A percentile compares a stretch with the other conserved stretches of the same genome.
These are phyloP conservation scores for Hydrotaea cyrtoneurina DNA, from an alignment of 2,888 invertebrate genomes.

Conservation along the genomic window DNA sequence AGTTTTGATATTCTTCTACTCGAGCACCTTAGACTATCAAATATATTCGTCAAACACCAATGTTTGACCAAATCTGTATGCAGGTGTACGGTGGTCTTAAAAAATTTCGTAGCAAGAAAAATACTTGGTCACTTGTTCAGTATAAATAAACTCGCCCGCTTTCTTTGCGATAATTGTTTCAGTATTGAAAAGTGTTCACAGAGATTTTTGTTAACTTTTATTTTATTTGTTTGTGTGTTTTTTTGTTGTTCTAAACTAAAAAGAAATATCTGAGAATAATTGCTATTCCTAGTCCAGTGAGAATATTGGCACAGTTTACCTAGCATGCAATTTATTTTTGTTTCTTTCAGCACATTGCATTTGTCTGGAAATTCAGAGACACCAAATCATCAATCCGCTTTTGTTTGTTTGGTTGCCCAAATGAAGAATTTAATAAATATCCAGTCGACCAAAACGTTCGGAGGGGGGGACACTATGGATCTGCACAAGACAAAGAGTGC, in stretches of 20 bases:
- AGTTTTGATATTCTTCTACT: too few relatives aligned
- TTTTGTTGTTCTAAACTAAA: not conserved
- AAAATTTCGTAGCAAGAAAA: too few relatives aligned
- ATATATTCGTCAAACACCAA: not conserved
- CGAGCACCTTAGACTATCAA: too few relatives aligned
- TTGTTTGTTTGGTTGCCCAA: slow-evolving; percentile 69
- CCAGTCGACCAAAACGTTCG: slow-evolving; percentile 34
- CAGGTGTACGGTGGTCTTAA: too few relatives aligned
- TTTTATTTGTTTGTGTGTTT: slow-evolving; percentile 26
- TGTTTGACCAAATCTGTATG: too few relatives aligned
- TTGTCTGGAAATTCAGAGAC: slow-evolving; percentile 63
- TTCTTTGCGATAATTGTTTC: too few relatives aligned
- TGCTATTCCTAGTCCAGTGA: too few relatives aligned
- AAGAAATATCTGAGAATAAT: not conserved
- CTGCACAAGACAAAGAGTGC: slow-evolving; percentile 25
- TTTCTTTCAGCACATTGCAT: slow-evolving; percentile 53
- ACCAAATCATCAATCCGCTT: slow-evolving; percentile 70
- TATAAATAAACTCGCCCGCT: too few relatives aligned
- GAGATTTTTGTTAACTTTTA: not conserved
- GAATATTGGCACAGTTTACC: too few relatives aligned
- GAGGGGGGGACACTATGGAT: not conserved
- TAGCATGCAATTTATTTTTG: not conserved
- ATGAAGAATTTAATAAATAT: slow-evolving; percentile 66
- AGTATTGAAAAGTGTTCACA: slow-evolving; percentile 17
- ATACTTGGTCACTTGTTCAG: too few relatives aligned